Percentiles rank a stretch among this genome's conserved stretches.
phyloP scores from a whole-genome alignment of 1,140 invertebrate species.

The Zaprionus africanus region DNA sequence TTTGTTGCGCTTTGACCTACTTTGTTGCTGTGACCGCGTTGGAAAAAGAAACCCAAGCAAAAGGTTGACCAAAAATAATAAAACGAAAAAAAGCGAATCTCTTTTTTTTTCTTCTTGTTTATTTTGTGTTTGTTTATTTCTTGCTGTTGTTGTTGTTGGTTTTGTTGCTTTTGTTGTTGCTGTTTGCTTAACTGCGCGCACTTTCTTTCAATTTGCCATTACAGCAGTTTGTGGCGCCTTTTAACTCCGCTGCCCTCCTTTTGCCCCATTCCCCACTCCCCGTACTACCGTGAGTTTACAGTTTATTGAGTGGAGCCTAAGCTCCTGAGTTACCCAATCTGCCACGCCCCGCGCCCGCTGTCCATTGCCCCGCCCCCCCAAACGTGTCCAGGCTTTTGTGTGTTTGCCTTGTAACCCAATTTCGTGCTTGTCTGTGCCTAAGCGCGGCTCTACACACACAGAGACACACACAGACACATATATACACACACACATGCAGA shows the following conservation, averaged over 20 bases:
- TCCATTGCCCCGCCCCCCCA: not conserved
- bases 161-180: constrained; percentile 37
- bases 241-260: constrained; percentile 9
- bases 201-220: constrained; percentile 45
- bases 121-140: constrained; percentile 10
- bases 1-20: constrained; percentile 70
- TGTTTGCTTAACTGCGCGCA: constrained; percentile 43
- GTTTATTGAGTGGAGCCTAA: constrained; percentile 31
- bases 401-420: constrained; percentile 78
- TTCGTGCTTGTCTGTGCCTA: constrained; percentile 47
- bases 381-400: constrained; percentile 46
- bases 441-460: constrained; percentile 23
- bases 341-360: not conserved
- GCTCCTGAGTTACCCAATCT: not conserved
- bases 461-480: constrained; percentile 8
- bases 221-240: constrained; percentile 52
- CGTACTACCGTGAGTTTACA: constrained; percentile 13
- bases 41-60: constrained; percentile 56
- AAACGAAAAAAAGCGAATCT: constrained; percentile 5
- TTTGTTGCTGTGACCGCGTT: constrained; percentile 61
- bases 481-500: constrained; percentile 4
- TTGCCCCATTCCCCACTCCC: not conserved
- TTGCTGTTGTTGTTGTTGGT: constrained; percentile 34
- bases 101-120: constrained; percentile 3
- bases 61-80: constrained; percentile 50